These are phyloP conservation scores for Hypomesus transpacificus DNA, from an alignment of 2,113 vertebrate genomes.

Conservation along the genomic window DNA sequence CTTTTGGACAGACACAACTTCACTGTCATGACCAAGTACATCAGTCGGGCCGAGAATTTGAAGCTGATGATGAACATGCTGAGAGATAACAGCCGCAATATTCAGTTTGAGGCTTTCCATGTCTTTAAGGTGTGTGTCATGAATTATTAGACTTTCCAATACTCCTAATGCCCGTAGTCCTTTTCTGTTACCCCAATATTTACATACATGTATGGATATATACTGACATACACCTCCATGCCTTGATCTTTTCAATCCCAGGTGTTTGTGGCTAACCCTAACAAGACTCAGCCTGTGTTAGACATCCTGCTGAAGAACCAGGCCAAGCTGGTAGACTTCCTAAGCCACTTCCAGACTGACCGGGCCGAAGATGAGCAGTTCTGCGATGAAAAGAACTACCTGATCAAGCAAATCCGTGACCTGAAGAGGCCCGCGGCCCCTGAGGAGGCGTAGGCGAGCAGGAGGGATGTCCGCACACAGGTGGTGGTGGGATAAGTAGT, in stretches of 20 bases:
- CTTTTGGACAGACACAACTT: slow-evolving; percentile 96
- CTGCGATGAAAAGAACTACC: slow-evolving; percentile 96
- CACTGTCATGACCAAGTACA: slow-evolving; percentile 93
- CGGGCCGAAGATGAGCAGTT: slow-evolving; percentile 94
- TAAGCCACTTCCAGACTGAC: slow-evolving; percentile 95
- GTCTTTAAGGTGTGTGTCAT: slow-evolving; percentile 87
- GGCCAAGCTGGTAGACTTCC: slow-evolving; percentile 93
- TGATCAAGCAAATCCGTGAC: slow-evolving; percentile 97
- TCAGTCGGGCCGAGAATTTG: slow-evolving; percentile 93
- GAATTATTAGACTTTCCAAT: background rate
- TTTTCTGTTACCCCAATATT: too few relatives aligned
- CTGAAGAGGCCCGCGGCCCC: slow-evolving; percentile 79
- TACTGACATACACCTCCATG: too few relatives aligned
- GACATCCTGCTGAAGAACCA: slow-evolving; percentile 98
- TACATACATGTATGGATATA: background rate
- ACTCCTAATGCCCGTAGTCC: too few relatives aligned
- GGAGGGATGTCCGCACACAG: background rate
- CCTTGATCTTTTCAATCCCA: slow-evolving; percentile 37
- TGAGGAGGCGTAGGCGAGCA: slow-evolving; percentile 60
- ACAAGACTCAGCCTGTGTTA: slow-evolving; percentile 94
- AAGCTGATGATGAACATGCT: slow-evolving; percentile 98
- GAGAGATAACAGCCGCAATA: slow-evolving; percentile 94
- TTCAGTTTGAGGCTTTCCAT: slow-evolving; percentile 98
- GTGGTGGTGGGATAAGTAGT: slow-evolving; percentile 25
- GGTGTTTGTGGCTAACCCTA: slow-evolving; percentile 98